Evolutionary conservation across 2,113 vertebrate species (phyloP), one percentile per base, ranked within the genome.

Genomic region (Corynorhinus townsendii): DNA sequence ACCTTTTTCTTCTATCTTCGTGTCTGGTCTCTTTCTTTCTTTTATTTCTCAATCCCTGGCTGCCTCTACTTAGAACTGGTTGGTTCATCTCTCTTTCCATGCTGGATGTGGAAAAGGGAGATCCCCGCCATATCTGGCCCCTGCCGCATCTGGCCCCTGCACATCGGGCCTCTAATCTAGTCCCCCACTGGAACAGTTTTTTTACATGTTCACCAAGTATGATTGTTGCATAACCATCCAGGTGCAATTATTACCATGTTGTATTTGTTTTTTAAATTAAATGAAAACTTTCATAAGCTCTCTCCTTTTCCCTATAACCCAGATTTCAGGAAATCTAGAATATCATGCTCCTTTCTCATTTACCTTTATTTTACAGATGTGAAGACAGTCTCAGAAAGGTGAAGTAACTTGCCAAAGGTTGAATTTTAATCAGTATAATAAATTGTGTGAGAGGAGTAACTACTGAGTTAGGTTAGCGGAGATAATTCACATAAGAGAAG

Each of bases 281-380:
- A 89, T 75, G 73, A 45, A 80, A 89, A 71, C 6, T 82, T 76
- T 45, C 35, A 76, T 5, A 84, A 75, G 40, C 16, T 35, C 16
- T 20, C 45, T 86, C 4, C 28, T 16, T 92, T 40, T 54, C 3
- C 4, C 28, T 43, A 24, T 52, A 85, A 49, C 4, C 20, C 40
- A 76, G 20, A 84, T 83, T 92, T 83, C 14, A 90, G 33, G 33
- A 93, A 87, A 9, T 87, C 7, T 59, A 93, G 35, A 79, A 45
- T 96, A 52, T 96, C 30, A 76, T 90, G 30, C 12, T 87, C 4
- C n/a, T 89, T 22, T 83, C 19, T 64, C 33, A 91, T 89, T 77
- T 66, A 40, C 72, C 22, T 26, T 79, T 49, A 89, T 82, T 89
- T 88, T 77, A 79, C 11, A 85, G 10, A 38, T 69, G 62, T 54